Conservation (phyloP, 2,113 vertebrate species). For the Chunga burmeisteri region DNA sequence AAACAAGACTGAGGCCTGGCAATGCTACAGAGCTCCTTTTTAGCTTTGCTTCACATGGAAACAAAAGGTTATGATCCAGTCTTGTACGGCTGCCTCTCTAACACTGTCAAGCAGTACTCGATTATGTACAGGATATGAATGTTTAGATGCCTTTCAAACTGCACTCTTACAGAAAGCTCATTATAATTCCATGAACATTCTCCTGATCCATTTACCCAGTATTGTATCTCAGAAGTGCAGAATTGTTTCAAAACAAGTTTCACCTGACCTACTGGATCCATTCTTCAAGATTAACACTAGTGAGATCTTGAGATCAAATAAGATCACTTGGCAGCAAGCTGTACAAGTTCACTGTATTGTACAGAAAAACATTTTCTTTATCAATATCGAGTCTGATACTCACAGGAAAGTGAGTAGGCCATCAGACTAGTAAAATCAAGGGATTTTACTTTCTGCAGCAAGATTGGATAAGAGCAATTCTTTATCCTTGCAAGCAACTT, state of each 20-base stretch:
- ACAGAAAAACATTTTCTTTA: background rate
- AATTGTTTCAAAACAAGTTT: background rate
- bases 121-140: background rate
- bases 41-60: background rate
- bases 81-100: background rate
- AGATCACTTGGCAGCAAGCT: background rate
- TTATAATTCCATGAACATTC: background rate
- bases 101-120: background rate
- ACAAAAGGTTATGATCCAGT: background rate
- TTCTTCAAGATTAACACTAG: background rate
- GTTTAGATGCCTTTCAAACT: background rate
- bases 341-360: background rate
- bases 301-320: background rate
- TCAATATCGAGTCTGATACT: background rate
- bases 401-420: rapidly evolving
- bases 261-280: background rate
- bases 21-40: background rate
- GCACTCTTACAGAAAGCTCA: background rate
- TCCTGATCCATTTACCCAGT: background rate
- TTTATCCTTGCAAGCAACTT: background rate
- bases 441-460: background rate
- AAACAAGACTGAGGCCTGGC: background rate
- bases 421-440: background rate
- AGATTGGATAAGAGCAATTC: background rate
- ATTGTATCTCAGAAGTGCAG: background rate